Base-by-base conservation (phyloP, 2,888 invertebrate species). In the Reticulitermes lucifugus region DNA sequence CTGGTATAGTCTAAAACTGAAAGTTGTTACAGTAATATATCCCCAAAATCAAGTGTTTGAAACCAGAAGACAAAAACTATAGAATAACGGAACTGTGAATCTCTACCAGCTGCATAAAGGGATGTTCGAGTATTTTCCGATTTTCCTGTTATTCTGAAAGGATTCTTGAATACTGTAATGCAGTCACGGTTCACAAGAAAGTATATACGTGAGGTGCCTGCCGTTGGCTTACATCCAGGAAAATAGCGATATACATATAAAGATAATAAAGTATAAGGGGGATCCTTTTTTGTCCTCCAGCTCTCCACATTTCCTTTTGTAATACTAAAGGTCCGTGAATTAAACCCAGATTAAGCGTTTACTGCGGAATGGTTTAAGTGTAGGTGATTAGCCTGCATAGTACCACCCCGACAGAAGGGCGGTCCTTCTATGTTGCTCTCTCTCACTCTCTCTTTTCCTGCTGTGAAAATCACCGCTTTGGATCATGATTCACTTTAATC, bases 401-500 rank as follows among this genome's bases (percentile, higher is more conserved):
- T n/a, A 25, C 70, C 59, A 70, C 43, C 81, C 18, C 9, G 59
- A 10, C 14, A 60, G 65, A 35, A 65, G 18, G 21, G 12, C 9
- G 41, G 65, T 81, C 81, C 25, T 43, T 65, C 70, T 43, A 29
- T 35, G 80, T 80, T 14, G 4, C 41, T 0, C 75, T 79, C 12
- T 70, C 43, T 22, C 41, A 5, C 75, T 79, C 3, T 70, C 43
- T 79, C 43, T 65, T 43, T 79, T n/a, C 65, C 35, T 35, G 12
- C 60, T 51, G 80, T 84, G 80, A 79, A 84, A 85, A 80, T 85
- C 85, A 85, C 85, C 85, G 73, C 81, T 14, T 73, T 75, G 81
- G 55, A 55, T 79, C 81, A 85, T 85, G 85, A 85, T 85, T 85
- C 85, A 81, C 85, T 85, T 82, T 80, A 85, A 85, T 85, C 85